phyloP scores from a whole-genome alignment of 2,888 invertebrate genomes.

The Mesopsocus fuscifrons region DNA sequence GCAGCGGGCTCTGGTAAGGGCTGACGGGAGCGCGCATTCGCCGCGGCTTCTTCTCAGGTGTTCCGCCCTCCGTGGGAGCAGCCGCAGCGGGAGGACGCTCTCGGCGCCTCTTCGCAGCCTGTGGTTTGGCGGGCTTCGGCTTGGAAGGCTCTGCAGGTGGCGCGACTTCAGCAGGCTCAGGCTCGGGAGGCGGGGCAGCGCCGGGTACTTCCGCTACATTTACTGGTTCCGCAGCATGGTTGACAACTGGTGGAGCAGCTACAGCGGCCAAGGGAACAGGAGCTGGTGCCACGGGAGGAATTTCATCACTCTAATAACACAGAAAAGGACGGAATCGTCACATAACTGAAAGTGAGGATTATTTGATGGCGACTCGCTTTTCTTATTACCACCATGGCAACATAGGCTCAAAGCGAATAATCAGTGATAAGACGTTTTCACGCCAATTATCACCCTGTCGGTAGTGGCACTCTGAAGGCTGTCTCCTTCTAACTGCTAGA shows the following conservation, averaged over 20 bases:
- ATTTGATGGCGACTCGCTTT: too few species aligned
- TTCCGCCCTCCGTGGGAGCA: conserved; percentile 26
- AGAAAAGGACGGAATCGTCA: too few species aligned
- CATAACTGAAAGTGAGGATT: too few species aligned
- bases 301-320: too few species aligned
- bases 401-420: too few species aligned
- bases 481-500: too few species aligned
- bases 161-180: conserved; percentile 10
- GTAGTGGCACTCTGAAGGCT: too few species aligned
- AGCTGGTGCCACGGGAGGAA: conserved; percentile 22
- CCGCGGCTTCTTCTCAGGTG: conserved; percentile 29
- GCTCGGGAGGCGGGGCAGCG: neutral
- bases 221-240: conserved; percentile 21
- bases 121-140: conserved; percentile 3
- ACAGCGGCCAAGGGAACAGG: conserved; percentile 22
- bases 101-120: neutral
- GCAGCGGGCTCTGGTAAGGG: conserved; percentile 64
- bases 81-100: neutral
- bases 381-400: too few species aligned
- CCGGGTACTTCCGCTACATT: conserved; percentile 17
- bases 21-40: conserved; percentile 46
- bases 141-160: conserved; percentile 9
- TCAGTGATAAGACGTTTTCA: too few species aligned
- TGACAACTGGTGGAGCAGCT: too few species aligned
- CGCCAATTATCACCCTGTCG: too few species aligned